Evolutionary conservation across 2,888 invertebrate species (phyloP).

Genomic region (Papilio demoleus): DNA sequence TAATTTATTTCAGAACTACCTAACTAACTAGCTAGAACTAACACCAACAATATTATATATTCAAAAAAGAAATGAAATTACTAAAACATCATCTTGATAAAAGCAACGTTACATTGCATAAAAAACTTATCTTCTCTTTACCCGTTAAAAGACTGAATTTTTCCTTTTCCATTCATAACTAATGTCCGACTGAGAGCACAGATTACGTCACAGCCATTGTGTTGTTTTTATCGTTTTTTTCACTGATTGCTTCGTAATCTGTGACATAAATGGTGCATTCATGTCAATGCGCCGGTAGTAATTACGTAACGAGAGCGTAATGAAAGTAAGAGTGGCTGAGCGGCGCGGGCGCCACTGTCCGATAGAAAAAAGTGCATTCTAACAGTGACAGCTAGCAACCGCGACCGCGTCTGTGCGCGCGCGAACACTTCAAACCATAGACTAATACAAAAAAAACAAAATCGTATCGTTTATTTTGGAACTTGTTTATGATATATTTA

Average conservation of each 20-base stretch:
- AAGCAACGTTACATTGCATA: not conserved
- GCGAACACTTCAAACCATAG: not conserved
- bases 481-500: not conserved
- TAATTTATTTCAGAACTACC: no score
- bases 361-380: conserved; percentile 49
- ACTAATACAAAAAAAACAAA: not conserved
- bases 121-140: conserved; percentile 6
- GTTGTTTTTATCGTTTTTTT: conserved; percentile 43
- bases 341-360: conserved; percentile 50
- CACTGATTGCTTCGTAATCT: conserved; percentile 45
- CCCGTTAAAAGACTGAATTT: conserved; percentile 8
- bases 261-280: conserved; percentile 60
- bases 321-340: conserved; percentile 71
- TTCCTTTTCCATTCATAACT: conserved; percentile 16
- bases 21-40: no score
- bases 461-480: not conserved
- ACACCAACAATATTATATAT: no score
- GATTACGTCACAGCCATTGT: conserved; percentile 54
- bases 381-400: conserved; percentile 6
- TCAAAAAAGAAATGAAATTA: no score
- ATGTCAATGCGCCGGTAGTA: conserved; percentile 58
- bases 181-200: conserved; percentile 41
- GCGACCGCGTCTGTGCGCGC: not conserved
- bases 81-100: no score
- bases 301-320: conserved; percentile 67